Base-by-base conservation (phyloP, 2,113 vertebrate species). In the Gobiocypris rarus region DNA sequence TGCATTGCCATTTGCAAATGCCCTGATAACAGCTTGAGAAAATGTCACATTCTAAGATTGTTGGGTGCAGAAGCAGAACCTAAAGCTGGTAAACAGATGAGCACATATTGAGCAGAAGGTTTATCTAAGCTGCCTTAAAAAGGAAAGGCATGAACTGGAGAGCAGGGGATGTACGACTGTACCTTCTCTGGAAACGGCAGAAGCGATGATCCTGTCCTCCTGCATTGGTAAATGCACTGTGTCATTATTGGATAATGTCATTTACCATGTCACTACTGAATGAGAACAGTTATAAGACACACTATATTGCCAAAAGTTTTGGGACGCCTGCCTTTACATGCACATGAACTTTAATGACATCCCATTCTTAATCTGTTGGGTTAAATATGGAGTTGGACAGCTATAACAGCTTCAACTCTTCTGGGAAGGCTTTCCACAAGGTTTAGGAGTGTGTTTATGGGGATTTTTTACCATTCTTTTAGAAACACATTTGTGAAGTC, bases 81-180 rank as follows among this genome's bases (percentile, higher is more conserved):
- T 59, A 28, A 24, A 67, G 82, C 69, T 41, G 54, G 58, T 58
- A 24, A 84, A 75, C 34, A 54, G 13, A 14, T 11, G 50, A 61
- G 28, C 63, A 43, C 34, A 59, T 38, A 31, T 61, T 52, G 13
- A 79, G 5, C 41, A 13, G 31, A 34, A 28, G 85, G 83, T 87
- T 76, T 26, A 14, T 34, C 83, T 6, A 86, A 89, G 86, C 89
- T 95, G 94, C 90, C 95, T 96, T 94, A 94, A 96, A 95, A 96
- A 95, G 95, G 95, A 94, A 95, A 96, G 92, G 92, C 93, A 96
- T 95, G 86, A 86, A 77, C 81, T 69, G 59, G 83, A 90, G 85
- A 89, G 85, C 80, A 84, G 73, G 13, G 6, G 5, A 11, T 28
- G 74, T 78, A 19, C 3, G 17, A 54, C 43, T 41, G 71, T 83